Conservation (phyloP, 1,140 invertebrate species). For the Calycopis cecrops region DNA sequence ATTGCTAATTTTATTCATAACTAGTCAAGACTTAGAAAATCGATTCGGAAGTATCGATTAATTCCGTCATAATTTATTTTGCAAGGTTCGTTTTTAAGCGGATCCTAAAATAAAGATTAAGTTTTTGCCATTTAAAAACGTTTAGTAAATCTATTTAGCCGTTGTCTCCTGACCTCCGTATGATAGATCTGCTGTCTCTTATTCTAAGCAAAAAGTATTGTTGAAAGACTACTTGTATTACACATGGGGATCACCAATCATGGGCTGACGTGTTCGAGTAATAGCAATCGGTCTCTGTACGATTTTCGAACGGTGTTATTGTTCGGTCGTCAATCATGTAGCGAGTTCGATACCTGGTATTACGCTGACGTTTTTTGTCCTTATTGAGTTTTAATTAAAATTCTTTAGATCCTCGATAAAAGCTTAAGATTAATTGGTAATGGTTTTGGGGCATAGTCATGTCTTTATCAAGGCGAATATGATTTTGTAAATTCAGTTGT, state of each 20-base stretch:
- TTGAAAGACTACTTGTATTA: slow-evolving; percentile 69
- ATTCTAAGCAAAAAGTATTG: slow-evolving; percentile 45
- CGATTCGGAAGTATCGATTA: too few species aligned
- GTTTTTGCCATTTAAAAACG: slow-evolving; percentile 15
- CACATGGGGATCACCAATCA: slow-evolving; percentile 73
- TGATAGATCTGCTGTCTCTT: slow-evolving; percentile 57
- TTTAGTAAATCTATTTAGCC: slow-evolving; percentile 34
- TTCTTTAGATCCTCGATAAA: slow-evolving; percentile 46
- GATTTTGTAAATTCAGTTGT: slow-evolving; percentile 2
- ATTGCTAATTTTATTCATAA: too few species aligned
- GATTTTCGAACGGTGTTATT: slow-evolving; percentile 40
- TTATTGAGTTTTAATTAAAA: slow-evolving; percentile 64
- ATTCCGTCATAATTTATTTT: too few species aligned
- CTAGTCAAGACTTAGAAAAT: too few species aligned
- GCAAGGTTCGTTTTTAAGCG: slow-evolving; percentile 17
- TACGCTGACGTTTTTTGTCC: slow-evolving; percentile 43
- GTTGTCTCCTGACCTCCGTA: slow-evolving; percentile 47
- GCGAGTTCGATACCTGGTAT: slow-evolving; percentile 41
- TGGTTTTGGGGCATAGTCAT: slow-evolving; percentile 20
- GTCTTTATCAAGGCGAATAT: too few species aligned
- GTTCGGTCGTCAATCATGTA: slow-evolving; percentile 61
- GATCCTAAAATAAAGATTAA: too few species aligned
- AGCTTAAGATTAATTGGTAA: slow-evolving; percentile 40
- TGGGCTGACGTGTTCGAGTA: slow-evolving; percentile 53
- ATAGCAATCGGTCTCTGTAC: slow-evolving; percentile 58